Percentiles rank a stretch among this genome's conserved stretches.
Evolutionary conservation across 2,797 vertebrate genomes (phyloP).

Genomic region (Gouania willdenowi): DNA sequence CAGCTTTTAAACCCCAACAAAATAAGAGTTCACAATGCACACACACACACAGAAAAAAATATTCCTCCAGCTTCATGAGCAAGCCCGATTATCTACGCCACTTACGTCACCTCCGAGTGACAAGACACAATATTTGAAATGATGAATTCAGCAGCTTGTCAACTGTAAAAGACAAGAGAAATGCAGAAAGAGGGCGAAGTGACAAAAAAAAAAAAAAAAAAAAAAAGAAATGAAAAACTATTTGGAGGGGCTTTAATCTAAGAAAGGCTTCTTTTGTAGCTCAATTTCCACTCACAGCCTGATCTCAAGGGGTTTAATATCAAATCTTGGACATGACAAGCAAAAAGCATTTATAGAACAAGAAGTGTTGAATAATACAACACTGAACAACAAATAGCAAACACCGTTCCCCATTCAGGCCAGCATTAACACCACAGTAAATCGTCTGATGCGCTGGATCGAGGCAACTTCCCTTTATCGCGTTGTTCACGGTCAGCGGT

Average conservation of each 20-base stretch:
- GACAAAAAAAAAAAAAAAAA: constrained; percentile 21
- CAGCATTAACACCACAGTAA: too few species aligned
- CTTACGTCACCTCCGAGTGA: constrained; percentile 36
- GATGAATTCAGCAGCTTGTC: constrained; percentile 27
- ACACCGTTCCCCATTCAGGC: too few species aligned
- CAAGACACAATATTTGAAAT: constrained; percentile 19
- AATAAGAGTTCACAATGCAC: background rate
- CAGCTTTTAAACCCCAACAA: constrained; percentile 4
- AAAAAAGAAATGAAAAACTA: constrained; percentile 12
- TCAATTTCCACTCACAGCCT: constrained; percentile 31
- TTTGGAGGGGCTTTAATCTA: constrained; percentile 42
- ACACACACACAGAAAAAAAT: background rate
- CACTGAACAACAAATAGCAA: too few species aligned
- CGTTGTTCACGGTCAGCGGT: too few species aligned
- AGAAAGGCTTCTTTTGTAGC: too few species aligned
- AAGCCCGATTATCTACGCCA: constrained; percentile 34
- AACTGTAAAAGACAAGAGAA: background rate
- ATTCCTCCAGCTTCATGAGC: constrained; percentile 27
- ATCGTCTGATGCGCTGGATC: too few species aligned
- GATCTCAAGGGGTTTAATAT: constrained; percentile 54
- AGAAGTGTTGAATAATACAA: constrained; percentile 47
- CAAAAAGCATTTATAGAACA: constrained; percentile 51
- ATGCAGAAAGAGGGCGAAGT: background rate
- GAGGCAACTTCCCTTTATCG: too few species aligned
- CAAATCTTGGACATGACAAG: constrained; percentile 59